A percentile compares a stretch with the other conserved stretches of the same genome.
These are phyloP conservation scores for Sapayoa aenigma DNA, from an alignment of 2,113 vertebrate genomes.

Conservation along the genomic window DNA sequence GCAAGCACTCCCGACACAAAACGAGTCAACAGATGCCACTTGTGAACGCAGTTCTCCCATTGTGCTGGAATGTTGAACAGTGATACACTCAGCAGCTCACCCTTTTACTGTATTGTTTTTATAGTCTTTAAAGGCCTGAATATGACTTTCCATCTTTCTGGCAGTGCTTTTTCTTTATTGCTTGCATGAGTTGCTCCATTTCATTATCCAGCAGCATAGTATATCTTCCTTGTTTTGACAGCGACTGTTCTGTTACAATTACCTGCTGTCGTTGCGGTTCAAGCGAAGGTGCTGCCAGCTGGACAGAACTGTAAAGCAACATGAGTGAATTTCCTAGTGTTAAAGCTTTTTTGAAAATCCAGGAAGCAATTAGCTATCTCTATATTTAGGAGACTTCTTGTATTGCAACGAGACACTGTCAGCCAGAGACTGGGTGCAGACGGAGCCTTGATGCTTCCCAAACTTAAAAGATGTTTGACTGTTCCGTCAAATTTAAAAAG, in stretches of 20 bases:
- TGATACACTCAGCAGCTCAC: not conserved
- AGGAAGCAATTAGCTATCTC: slow-evolving; percentile 43
- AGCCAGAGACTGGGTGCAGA: not conserved
- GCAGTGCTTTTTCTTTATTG: slow-evolving; percentile 49
- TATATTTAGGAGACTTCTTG: slow-evolving; percentile 34
- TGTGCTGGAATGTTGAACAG: not conserved
- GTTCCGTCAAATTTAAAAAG: not conserved
- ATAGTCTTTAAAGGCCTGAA: slow-evolving; percentile 39
- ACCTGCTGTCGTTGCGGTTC: slow-evolving; percentile 62
- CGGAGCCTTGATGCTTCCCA: not conserved
- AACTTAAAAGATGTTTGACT: not conserved
- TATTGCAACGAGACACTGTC: not conserved
- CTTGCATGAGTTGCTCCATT: slow-evolving; percentile 51
- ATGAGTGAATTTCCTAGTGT: slow-evolving; percentile 10
- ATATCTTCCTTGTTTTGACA: slow-evolving; percentile 48
- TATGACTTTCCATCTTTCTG: not conserved
- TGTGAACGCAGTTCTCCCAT: not conserved
- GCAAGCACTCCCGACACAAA: not conserved
- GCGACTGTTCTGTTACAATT: slow-evolving; percentile 60
- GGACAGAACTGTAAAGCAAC: slow-evolving; percentile 52
- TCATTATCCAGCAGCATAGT: slow-evolving; percentile 46
- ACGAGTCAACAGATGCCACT: accelerated
- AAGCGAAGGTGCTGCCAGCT: slow-evolving; percentile 50
- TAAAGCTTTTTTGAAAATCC: slow-evolving; percentile 36
- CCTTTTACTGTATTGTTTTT: not conserved